Evolutionary conservation across 2,113 vertebrate genomes (phyloP), one percentile per base, ranked within the genome.

Genomic region (Athene noctua): DNA sequence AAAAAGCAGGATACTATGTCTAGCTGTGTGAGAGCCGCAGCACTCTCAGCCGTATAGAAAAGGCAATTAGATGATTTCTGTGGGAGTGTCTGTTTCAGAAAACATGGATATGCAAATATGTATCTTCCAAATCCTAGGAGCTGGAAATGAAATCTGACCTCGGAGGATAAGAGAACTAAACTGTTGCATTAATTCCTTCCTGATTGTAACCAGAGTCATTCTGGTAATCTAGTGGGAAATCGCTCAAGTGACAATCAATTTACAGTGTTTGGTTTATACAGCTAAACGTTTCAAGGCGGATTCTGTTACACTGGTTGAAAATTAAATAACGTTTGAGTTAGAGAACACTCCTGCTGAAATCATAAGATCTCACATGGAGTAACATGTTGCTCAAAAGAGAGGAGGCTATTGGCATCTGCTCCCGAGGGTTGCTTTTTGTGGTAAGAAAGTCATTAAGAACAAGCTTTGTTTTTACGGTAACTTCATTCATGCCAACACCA

Each of bases 381-480:
- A 80, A 44, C 9, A 2, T 44, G 49, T 73, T 90, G 67, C 40
- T 86, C 27, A 36, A 34, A 34, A 40, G 90, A 36, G 66, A 42
- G 80, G 3, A 21, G 21, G n/a, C 30, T 70, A 2, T n/a, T 13
- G 3, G 29, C 47, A 10, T 30, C 73, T 67, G 32, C 32, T 95
- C 34, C 66, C 9, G 8, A 46, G 47, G 32, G 40, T 67, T 91
- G 77, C 25, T 87, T 81, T 81, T 87, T 79, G 36, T 61, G 22
- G 30, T 59, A 34, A 30, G 73, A 94, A 91, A 89, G 72, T 49
- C 10, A 59, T 62, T 92, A 91, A 91, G 73, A 79, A 87, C 44
- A 59, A 91, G 68, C 73, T 79, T 89, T 91, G 61, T 78, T 96
- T 89, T 91, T 84, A 75, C 44, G 55, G 61, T 94, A 79, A 68